Percentiles rank a stretch among this genome's conserved stretches.
phyloP scores from a whole-genome alignment of 2,797 vertebrate species.

The Chromis chromis region DNA sequence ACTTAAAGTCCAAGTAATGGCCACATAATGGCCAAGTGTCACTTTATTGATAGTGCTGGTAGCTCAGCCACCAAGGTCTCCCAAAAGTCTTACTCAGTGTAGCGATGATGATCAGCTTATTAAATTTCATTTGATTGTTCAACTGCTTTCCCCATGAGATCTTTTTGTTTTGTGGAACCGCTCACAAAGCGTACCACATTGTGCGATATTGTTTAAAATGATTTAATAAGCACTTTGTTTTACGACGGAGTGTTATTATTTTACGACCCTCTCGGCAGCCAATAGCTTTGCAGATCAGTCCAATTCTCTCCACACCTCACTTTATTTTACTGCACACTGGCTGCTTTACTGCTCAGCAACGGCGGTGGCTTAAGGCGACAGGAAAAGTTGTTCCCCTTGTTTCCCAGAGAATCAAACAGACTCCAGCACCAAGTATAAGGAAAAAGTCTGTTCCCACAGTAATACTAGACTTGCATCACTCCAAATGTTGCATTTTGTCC shows the following conservation, averaged over 20 bases:
- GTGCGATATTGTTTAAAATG: conserved; percentile 81
- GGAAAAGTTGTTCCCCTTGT: conserved; percentile 68
- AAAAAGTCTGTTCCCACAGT: conserved; percentile 67
- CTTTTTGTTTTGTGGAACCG: conserved; percentile 46
- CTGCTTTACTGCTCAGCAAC: conserved; percentile 77
- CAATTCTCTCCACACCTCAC: conserved; percentile 81
- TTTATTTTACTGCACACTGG: conserved; percentile 82
- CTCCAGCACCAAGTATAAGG: conserved; percentile 15
- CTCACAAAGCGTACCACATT: conserved; percentile 54
- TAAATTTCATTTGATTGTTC: conserved; percentile 62
- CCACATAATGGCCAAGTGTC: conserved; percentile 57
- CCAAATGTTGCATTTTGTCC: conserved; percentile 13
- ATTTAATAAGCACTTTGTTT: conserved; percentile 87
- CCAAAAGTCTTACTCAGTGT: conserved; percentile 62
- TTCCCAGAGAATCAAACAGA: conserved; percentile 72
- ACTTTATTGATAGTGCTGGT: conserved; percentile 55
- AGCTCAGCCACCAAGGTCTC: conserved; percentile 37
- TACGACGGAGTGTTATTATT: conserved; percentile 82
- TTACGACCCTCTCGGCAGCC: conserved; percentile 77
- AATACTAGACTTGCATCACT: conserved; percentile 31
- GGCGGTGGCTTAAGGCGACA: conserved; percentile 64
- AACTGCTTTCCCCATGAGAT: conserved; percentile 60
- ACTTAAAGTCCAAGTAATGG: conserved; percentile 59
- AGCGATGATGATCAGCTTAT: conserved; percentile 70
- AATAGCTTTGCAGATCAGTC: conserved; percentile 78